Base-by-base conservation (phyloP, 2,113 vertebrate genomes). In the Cettia cetti region DNA sequence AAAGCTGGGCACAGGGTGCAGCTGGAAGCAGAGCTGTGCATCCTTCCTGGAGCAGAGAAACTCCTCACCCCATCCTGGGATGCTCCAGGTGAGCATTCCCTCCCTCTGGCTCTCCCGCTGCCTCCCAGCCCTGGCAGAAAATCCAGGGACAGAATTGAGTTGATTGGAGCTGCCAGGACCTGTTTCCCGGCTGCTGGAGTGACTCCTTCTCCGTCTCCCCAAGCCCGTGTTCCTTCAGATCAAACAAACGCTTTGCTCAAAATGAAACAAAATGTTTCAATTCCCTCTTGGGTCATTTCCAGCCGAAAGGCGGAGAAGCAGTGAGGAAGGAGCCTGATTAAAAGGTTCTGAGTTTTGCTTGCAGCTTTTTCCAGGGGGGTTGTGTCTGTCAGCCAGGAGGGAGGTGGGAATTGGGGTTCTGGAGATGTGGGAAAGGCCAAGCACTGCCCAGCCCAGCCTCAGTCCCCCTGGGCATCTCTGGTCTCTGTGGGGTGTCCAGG, bases 181-280 rank as follows among this genome's bases (percentile, higher is more conserved):
- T 76, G 82, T 72, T 96, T 93, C 82, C 84, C 13, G 31, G 82
- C 89, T 77, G 91, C 91, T 72, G 94, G 53, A 94, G 57, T 45
- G 71, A 86, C 84, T 89, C 26, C 0, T 71, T 68, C 94, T 60
- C 56, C 4, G 2, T 60, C 45, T 72, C 31, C 52, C 28, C 52
- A 52, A 8, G 22, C 33, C 75, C 8, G 0, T 17, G 92, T 27
- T 95, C 53, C 52, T 47, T 42, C 66, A 54, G 68, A 93, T 94
- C 90, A 86, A 92, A 92, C 88, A 42, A 70, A 83, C 2, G 26
- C 88, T 94, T 65, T 42, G 45, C 88, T 96, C 92, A 45, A 94
- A 96, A 96, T 93, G 86, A 96, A 96, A 93, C 92, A 83, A 93
- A 97, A 94, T 89, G 76, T 90, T 96, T 96, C 82, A 81, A 90